Evolutionary conservation across 2,888 invertebrate species (phyloP).

Genomic region (Netelia inedita): DNA sequence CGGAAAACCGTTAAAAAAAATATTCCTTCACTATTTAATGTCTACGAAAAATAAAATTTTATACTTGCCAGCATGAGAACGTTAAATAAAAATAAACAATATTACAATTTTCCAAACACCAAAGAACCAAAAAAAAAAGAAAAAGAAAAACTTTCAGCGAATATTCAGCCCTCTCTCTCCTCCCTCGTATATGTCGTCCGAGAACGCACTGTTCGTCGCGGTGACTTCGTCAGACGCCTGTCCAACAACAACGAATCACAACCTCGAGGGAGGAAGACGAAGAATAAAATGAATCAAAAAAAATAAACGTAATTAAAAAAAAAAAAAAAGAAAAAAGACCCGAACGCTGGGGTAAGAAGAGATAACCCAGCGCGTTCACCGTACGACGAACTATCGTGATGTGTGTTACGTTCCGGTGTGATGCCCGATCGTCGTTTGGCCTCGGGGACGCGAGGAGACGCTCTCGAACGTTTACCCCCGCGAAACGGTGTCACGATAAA

Average conservation of each 20-base stretch:
- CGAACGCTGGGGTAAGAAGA: slow-evolving; percentile 38
- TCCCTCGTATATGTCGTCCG: background rate
- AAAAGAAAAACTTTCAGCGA: background rate
- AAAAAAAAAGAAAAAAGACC: slow-evolving; percentile 9
- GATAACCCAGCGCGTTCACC: slow-evolving; percentile 42
- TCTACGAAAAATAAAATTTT: background rate
- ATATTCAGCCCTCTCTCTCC: background rate
- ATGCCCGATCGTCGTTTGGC: slow-evolving; percentile 52
- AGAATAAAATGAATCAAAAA: background rate
- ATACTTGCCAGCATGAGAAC: slow-evolving; percentile 64
- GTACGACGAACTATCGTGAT: slow-evolving; percentile 61
- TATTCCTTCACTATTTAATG: slow-evolving; percentile 2
- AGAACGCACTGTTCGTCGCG: background rate
- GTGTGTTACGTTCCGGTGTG: slow-evolving; percentile 59
- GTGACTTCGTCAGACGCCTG: background rate
- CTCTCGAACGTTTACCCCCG: slow-evolving; percentile 61
- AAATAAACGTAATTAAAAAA: background rate
- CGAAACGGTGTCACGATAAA: slow-evolving; percentile 84
- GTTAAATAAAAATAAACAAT: slow-evolving; percentile 16
- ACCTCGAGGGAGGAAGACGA: background rate
- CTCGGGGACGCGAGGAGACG: slow-evolving; percentile 47
- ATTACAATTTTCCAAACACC: slow-evolving; percentile 24
- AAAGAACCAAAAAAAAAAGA: background rate
- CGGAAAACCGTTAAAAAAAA: slow-evolving; percentile 14
- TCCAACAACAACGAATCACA: background rate